These are phyloP conservation scores for Ophthalmolycus amberensis DNA, from an alignment of 2,113 vertebrate species.

Conservation along the genomic window DNA sequence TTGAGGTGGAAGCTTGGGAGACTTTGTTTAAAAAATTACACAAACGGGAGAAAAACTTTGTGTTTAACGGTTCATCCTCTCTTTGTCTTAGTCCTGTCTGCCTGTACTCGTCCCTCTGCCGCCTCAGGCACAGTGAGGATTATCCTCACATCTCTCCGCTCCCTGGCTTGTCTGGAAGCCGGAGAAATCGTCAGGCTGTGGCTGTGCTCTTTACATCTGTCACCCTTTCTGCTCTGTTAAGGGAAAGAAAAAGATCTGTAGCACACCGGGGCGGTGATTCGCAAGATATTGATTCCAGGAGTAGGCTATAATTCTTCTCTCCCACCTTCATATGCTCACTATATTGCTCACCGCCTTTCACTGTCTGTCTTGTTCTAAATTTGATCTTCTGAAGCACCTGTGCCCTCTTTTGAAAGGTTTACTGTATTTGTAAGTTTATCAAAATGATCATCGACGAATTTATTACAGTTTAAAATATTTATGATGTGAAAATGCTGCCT, in stretches of 20 bases:
- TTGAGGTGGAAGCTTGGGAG: conserved; percentile 19
- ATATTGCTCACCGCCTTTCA: conserved; percentile 32
- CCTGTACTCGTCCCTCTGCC: conserved; percentile 16
- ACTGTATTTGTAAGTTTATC: not conserved
- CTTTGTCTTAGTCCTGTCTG: conserved; percentile 50
- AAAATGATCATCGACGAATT: not conserved
- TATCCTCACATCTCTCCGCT: conserved; percentile 38
- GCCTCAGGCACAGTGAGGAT: conserved; percentile 43
- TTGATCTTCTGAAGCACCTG: conserved; percentile 19
- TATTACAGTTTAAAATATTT: conserved; percentile 19
- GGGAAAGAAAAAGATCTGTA: conserved; percentile 61
- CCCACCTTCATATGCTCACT: conserved; percentile 51
- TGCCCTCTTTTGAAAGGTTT: conserved; percentile 1
- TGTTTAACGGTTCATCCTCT: conserved; percentile 41
- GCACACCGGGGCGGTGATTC: conserved; percentile 57
- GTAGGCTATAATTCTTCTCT: conserved; percentile 63
- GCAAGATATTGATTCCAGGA: conserved; percentile 74
- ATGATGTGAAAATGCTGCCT: conserved; percentile 2
- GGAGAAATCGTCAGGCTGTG: conserved; percentile 57
- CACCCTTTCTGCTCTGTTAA: conserved; percentile 55
- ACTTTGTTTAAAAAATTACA: conserved; percentile 27
- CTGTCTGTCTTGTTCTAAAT: conserved; percentile 15
- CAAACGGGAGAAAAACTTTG: conserved; percentile 30
- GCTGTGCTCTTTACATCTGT: conserved; percentile 61
- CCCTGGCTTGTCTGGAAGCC: conserved; percentile 41